Evolutionary conservation across 2,113 vertebrate genomes (phyloP).

Genomic region (Poicephalus gulielmi): DNA sequence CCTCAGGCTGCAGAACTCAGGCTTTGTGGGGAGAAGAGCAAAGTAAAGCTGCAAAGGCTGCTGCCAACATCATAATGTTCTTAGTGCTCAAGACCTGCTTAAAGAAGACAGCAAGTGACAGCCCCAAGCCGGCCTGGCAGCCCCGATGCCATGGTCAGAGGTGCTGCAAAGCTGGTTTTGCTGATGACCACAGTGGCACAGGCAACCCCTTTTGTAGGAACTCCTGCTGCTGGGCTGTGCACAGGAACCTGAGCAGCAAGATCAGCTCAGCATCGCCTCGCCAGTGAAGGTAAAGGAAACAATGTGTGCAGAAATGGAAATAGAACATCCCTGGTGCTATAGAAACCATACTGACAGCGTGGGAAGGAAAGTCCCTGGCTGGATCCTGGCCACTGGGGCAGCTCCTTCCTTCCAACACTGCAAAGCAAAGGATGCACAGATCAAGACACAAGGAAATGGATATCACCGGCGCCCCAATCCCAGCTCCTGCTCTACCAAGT

Average conservation of each 20-base stretch:
- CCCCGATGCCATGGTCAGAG: rapidly evolving
- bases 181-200: too few species aligned
- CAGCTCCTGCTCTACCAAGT: rapidly evolving
- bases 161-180: not conserved
- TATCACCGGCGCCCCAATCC: not conserved
- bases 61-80: rapidly evolving
- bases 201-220: not conserved
- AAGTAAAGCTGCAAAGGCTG: not conserved
- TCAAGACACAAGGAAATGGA: not conserved
- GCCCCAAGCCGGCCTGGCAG: not conserved
- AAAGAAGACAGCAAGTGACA: not conserved
- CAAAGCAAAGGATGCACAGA: not conserved
- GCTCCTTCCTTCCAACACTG: not conserved
- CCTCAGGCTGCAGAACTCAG: not conserved
- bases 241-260: not conserved
- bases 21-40: not conserved
- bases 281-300: not conserved
- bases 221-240: not conserved
- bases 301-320: not conserved
- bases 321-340: not conserved
- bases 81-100: not conserved
- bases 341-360: not conserved
- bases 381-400: not conserved
- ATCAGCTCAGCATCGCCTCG: rapidly evolving
- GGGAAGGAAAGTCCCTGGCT: not conserved